Evolutionary conservation across 2,888 invertebrate genomes (phyloP).

Genomic region (Pseudococcus jackbeardsleyi): DNA sequence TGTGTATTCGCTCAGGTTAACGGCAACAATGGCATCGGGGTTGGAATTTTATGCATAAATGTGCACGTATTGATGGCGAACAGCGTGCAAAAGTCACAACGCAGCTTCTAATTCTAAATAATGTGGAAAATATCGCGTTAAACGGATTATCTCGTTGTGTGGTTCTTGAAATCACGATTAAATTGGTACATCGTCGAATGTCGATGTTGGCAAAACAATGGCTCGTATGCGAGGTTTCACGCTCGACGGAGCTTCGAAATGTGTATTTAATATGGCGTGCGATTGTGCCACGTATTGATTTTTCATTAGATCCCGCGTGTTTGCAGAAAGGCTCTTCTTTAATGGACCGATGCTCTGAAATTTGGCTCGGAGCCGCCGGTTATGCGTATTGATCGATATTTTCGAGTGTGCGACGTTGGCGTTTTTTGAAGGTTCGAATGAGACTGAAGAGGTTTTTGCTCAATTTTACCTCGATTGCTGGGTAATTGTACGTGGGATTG

Average conservation of each 20-base stretch:
- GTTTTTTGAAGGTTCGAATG: not conserved
- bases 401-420: not conserved
- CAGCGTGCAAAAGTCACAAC: not conserved
- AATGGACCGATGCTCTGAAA: not conserved
- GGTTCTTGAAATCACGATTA: conserved; percentile 42
- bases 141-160: conserved; percentile 33
- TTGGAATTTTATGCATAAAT: conserved; percentile 22
- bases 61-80: not conserved
- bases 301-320: conserved; percentile 24
- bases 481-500: not conserved
- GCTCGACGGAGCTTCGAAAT: conserved; percentile 6
- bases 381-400: not conserved
- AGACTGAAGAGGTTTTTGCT: not conserved
- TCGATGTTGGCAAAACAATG: conserved; percentile 23
- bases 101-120: conserved; percentile 6
- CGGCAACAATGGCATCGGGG: not conserved
- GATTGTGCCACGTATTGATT: conserved; percentile 15
- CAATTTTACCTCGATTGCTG: not conserved
- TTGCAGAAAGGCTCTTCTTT: not conserved
- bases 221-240: not conserved
- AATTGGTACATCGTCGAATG: not conserved
- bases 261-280: conserved; percentile 31
- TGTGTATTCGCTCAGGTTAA: not conserved
- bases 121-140: conserved; percentile 27
- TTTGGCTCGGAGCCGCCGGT: not conserved